phyloP scores from a whole-genome alignment of 1,140 invertebrate genomes.

The Lepeophtheirus salmonis region DNA sequence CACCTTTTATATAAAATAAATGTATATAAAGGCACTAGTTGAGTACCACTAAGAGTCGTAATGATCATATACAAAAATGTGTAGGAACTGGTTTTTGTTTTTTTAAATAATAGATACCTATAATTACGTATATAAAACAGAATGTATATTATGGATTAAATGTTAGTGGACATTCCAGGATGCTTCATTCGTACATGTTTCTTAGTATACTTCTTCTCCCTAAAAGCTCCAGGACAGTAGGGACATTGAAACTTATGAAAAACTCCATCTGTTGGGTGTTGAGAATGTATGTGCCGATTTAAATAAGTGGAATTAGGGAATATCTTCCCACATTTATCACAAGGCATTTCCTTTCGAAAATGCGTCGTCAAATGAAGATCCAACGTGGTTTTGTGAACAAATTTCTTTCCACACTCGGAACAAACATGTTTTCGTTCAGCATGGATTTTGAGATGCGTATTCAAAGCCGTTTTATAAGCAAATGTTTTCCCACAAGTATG shows the following conservation, averaged over 20 bases:
- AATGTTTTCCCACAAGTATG: neutral
- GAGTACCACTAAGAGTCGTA: too few relatives aligned
- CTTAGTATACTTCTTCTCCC: neutral
- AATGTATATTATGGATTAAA: too few relatives aligned
- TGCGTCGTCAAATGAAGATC: neutral
- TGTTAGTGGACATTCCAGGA: neutral
- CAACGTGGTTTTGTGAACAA: neutral
- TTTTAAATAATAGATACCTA: too few relatives aligned
- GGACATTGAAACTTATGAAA: neutral
- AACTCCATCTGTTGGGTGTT: neutral
- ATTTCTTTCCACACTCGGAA: neutral
- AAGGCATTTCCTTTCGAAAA: neutral
- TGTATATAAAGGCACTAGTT: too few relatives aligned
- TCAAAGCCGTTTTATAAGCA: neutral
- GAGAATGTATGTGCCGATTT: neutral
- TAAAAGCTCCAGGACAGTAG: neutral
- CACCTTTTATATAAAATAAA: too few relatives aligned
- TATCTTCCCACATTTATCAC: neutral
- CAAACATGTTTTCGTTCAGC: neutral
- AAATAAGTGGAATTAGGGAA: neutral
- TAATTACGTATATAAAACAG: too few relatives aligned
- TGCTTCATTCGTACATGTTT: neutral
- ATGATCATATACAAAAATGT: too few relatives aligned
- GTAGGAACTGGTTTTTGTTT: too few relatives aligned
- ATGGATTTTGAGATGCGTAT: neutral